These are phyloP conservation scores for Ceyx margarethae DNA, from an alignment of 2,113 vertebrate genomes.

Conservation along the genomic window DNA sequence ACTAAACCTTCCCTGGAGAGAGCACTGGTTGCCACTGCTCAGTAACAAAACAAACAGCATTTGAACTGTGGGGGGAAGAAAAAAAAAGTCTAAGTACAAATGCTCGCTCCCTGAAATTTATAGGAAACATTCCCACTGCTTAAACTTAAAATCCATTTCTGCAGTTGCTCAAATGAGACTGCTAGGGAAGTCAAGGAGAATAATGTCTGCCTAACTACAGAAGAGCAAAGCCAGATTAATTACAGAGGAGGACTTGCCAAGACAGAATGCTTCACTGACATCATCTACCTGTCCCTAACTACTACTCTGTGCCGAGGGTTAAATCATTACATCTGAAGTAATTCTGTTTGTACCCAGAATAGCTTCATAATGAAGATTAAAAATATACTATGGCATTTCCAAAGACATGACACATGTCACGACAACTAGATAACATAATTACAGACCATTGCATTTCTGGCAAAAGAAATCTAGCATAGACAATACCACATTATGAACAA, in stretches of 20 bases:
- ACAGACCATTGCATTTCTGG: not conserved
- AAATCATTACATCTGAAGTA: not conserved
- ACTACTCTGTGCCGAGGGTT: not conserved
- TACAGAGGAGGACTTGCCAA: not conserved
- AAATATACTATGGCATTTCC: not conserved
- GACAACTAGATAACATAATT: not conserved
- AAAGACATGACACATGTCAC: not conserved
- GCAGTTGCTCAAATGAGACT: not conserved
- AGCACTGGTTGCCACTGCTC: not conserved
- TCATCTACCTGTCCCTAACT: not conserved
- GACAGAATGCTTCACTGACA: not conserved
- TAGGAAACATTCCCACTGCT: not conserved
- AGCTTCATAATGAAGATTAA: not conserved
- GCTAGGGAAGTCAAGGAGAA: not conserved
- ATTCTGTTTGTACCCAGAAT: not conserved
- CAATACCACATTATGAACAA: not conserved
- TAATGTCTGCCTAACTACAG: accelerated
- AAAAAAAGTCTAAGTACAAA: not conserved
- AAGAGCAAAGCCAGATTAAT: not conserved
- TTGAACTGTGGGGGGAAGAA: no score
- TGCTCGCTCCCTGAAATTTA: not conserved
- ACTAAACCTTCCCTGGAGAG: not conserved
- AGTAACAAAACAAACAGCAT: not conserved
- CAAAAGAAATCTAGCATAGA: not conserved
- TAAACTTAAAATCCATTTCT: not conserved